phyloP scores from a whole-genome alignment of 2,113 vertebrate genomes.

The Xenotilapia leptura region DNA sequence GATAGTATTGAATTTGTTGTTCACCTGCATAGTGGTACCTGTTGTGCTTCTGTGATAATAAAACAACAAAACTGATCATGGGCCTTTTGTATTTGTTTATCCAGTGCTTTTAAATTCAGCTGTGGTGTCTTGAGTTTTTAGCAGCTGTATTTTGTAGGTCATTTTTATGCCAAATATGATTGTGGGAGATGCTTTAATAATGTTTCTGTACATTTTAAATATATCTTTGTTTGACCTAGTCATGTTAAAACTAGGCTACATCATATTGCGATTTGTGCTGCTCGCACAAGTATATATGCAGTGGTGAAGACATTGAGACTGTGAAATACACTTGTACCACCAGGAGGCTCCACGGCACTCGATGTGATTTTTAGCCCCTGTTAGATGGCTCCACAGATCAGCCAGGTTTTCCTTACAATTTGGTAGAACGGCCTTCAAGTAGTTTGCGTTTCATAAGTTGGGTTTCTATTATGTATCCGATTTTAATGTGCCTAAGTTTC shows the following conservation, averaged over 20 bases:
- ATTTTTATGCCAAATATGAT: not conserved
- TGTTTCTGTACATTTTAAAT: not conserved
- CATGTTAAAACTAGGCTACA: not conserved
- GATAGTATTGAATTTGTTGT: constrained; percentile 48
- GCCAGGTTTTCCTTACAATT: not conserved
- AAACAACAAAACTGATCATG: constrained; percentile 24
- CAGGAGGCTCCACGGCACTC: constrained; percentile 14
- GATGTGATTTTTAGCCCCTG: not conserved
- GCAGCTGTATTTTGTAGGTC: not conserved
- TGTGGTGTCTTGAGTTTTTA: not conserved
- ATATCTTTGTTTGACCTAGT: not conserved
- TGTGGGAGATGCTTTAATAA: not conserved
- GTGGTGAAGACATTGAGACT: not conserved
- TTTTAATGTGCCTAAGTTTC: not conserved
- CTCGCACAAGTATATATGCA: not conserved
- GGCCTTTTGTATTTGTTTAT: not conserved
- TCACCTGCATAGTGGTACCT: constrained; percentile 70
- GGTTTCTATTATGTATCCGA: not conserved
- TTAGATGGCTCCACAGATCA: not conserved
- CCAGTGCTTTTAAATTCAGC: not conserved
- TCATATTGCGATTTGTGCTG: not conserved
- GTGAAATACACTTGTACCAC: not conserved
- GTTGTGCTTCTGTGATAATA: constrained; percentile 76
- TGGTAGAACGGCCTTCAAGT: not conserved
- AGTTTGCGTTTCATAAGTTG: not conserved